Conservation (phyloP, 2,797 vertebrate genomes). For the Aeoliscus strigatus region DNA sequence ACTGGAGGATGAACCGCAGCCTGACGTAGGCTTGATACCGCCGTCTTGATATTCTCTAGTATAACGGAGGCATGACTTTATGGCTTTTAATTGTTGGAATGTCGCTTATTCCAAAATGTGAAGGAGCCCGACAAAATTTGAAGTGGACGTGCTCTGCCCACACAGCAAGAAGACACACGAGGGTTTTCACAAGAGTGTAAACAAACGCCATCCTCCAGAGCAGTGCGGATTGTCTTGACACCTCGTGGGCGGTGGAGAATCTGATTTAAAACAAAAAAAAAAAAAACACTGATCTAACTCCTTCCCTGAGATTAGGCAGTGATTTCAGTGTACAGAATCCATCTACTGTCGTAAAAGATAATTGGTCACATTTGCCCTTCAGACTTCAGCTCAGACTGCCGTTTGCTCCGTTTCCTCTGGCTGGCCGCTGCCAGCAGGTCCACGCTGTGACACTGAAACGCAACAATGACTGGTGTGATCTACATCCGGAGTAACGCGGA, state of each 20-base stretch:
- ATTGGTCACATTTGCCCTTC: constrained; percentile 15
- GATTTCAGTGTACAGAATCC: constrained; percentile 64
- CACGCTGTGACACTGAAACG: constrained; percentile 21
- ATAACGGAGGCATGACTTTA: constrained; percentile 42
- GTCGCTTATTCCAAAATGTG: constrained; percentile 52
- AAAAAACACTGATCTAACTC: constrained; percentile 73
- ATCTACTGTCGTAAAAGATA: constrained; percentile 46
- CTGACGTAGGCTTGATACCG: constrained; percentile 33
- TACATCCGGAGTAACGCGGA: constrained; percentile 16
- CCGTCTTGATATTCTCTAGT: constrained; percentile 14
- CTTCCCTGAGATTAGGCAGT: constrained; percentile 78
- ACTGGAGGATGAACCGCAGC: constrained; percentile 24
- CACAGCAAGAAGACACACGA: constrained; percentile 37
- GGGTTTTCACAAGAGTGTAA: constrained; percentile 48
- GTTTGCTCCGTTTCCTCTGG: constrained; percentile 17
- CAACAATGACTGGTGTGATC: constrained; percentile 23
- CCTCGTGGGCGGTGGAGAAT: constrained; percentile 40
- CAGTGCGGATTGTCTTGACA: constrained; percentile 57
- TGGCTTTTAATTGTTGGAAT: constrained; percentile 72
- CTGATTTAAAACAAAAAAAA: constrained; percentile 67
- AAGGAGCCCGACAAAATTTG: constrained; percentile 37
- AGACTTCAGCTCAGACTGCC: constrained; percentile 30
- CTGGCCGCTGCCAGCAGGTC: constrained; percentile 23
- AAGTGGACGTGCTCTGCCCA: constrained; percentile 34
- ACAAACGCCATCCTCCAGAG: constrained; percentile 55